These are phyloP conservation scores for Talpa occidentalis DNA, from an alignment of 2,113 vertebrate species.

Conservation along the genomic window DNA sequence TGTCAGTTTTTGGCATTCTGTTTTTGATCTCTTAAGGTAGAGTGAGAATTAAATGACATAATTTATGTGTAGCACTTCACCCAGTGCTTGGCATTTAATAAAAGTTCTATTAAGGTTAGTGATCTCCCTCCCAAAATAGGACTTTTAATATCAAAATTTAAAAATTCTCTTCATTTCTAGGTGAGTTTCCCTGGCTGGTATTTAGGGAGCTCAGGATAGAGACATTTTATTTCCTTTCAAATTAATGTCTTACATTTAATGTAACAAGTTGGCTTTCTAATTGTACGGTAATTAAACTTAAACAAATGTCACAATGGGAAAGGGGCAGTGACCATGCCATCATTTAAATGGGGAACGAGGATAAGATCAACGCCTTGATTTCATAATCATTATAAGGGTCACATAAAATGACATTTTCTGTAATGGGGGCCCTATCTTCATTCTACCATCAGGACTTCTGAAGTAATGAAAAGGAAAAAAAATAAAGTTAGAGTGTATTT, in stretches of 20 bases:
- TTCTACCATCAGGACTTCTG: slow-evolving; percentile 5
- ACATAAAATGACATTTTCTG: slow-evolving; percentile 32
- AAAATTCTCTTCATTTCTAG: not conserved
- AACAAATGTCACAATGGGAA: slow-evolving; percentile 57
- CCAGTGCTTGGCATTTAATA: not conserved
- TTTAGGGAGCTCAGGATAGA: slow-evolving; percentile 19
- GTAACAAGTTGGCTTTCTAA: slow-evolving; percentile 61
- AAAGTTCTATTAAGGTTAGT: slow-evolving; percentile 26
- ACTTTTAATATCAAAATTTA: slow-evolving; percentile 28
- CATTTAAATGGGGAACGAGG: slow-evolving; percentile 51
- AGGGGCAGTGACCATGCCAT: not conserved
- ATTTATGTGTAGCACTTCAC: not conserved
- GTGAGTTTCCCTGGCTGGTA: slow-evolving; percentile 36
- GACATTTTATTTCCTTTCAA: slow-evolving; percentile 58
- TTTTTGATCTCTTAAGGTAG: not conserved
- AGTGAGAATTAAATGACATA: not conserved
- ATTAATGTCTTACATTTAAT: slow-evolving; percentile 56
- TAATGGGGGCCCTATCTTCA: not conserved
- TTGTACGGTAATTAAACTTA: slow-evolving; percentile 66
- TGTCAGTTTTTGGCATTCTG: not conserved
- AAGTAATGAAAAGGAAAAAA: slow-evolving; percentile 57
- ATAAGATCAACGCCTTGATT: slow-evolving; percentile 32
- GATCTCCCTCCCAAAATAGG: not conserved
- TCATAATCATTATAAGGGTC: slow-evolving; percentile 17
- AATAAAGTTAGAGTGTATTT: slow-evolving; percentile 55